Conservation (phyloP, 2,113 vertebrate species). For the Podiceps cristatus region DNA sequence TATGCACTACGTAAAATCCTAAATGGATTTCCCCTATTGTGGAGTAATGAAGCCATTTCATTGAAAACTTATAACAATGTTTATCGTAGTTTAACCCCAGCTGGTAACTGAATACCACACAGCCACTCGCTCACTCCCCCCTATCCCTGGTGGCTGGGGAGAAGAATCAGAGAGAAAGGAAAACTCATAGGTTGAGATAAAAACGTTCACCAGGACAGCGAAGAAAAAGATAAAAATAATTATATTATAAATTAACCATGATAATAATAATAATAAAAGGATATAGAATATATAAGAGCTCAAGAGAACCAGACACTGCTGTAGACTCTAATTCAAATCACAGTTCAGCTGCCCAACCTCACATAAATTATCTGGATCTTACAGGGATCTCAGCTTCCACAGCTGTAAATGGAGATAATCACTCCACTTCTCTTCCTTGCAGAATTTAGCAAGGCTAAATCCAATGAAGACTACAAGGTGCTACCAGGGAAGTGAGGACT, state of each 20-base stretch:
- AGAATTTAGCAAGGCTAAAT: not conserved
- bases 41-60: not conserved
- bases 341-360: not conserved
- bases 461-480: not conserved
- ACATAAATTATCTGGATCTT: not conserved
- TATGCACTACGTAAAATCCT: not conserved
- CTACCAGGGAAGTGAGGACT: not conserved
- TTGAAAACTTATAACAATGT: not conserved
- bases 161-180: too few species aligned
- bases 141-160: too few species aligned
- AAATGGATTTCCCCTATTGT: not conserved
- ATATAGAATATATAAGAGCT: too few species aligned
- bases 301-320: not conserved
- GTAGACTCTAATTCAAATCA: not conserved
- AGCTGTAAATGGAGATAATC: not conserved
- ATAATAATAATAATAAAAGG: too few species aligned
- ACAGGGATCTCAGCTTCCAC: not conserved
- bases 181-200: too few species aligned
- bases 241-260: too few species aligned
- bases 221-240: too few species aligned
- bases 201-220: too few species aligned
- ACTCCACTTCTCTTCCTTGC: not conserved
- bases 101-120: too few species aligned
- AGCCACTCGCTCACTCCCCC: too few species aligned
- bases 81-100: too few species aligned